Evolutionary conservation across 2,888 invertebrate species (phyloP), one percentile per base, ranked within the genome.

Genomic region (Rhagonycha fulva): DNA sequence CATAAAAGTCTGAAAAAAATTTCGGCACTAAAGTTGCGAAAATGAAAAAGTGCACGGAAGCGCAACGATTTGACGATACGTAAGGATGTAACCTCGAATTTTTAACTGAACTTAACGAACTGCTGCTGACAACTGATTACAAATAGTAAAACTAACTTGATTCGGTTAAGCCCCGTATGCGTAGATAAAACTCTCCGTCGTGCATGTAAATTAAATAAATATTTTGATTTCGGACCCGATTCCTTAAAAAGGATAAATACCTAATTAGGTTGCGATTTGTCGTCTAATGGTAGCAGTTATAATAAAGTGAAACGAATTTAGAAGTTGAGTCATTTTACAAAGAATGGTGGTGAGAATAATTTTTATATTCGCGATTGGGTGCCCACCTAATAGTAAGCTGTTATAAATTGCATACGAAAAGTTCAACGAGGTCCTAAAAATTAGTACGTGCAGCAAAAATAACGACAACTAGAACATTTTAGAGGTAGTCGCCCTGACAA

Each of bases 401-500:
- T 72, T 70, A 72, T 68, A 72, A 67, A 71, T 32, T 67, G 71
- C 71, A 68, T 66, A 47, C 47, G 47, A 72, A 77, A 74, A 76
- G 32, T 75, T 60, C 71, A 72, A 61, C 67, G 67, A 71, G 69
- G 68, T 75, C 61, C 71, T 73, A 76, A 78, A 75, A 71, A 71
- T 60, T 61, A 67, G 19, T 75, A 77, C 80, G 81, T 81, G 80
- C 71, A 79, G 80, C 70, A 80, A 81, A 81, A 81, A 78, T 71
- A 79, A 77, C 68, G 62, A 68, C 69, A 60, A 71, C 72, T 74
- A 77, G 78, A 72, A 79, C 75, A 76, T 79, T 80, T 79, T 79
- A 79, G 81, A 81, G 81, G 81, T 82, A 80, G 80, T 81, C 80
- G 82, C 82, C 82, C 82, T 80, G 82, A 78, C 77, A 80, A 80